Evolutionary conservation across 2,797 vertebrate species (phyloP).

Genomic region (Chromis chromis): DNA sequence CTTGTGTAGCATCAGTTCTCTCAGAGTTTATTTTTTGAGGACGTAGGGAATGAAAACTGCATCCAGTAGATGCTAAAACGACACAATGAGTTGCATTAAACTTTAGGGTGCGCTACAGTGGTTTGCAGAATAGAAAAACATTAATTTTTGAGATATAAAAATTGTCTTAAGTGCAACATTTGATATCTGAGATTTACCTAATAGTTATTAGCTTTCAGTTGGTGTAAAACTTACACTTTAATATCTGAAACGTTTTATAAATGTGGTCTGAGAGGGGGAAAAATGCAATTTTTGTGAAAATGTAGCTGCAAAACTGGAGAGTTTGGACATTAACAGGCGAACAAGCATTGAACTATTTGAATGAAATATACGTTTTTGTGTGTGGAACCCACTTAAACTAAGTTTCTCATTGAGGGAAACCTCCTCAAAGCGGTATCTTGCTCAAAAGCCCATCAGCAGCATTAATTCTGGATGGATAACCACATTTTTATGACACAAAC

Average conservation of each 20-base stretch:
- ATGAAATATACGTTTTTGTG: too few species aligned
- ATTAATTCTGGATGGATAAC: background rate
- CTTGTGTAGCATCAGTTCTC: constrained; percentile 1
- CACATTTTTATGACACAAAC: background rate
- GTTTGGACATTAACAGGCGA: too few species aligned
- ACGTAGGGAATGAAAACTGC: constrained; percentile 35
- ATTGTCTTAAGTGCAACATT: background rate
- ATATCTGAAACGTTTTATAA: background rate
- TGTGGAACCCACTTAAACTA: too few species aligned
- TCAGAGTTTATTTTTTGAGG: background rate
- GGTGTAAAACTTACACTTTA: background rate
- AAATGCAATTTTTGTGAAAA: constrained; percentile 4
- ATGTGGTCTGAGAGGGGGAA: too few species aligned
- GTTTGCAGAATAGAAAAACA: constrained; percentile 2
- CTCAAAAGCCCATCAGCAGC: background rate
- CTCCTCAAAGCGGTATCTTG: background rate
- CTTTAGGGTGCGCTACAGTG: constrained; percentile 35
- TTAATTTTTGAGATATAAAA: background rate
- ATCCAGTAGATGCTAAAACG: too few species aligned
- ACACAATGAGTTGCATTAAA: constrained; percentile 32
- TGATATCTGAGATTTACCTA: background rate
- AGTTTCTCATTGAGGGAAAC: too few species aligned
- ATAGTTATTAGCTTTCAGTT: constrained; percentile 1
- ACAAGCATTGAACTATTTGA: too few species aligned
- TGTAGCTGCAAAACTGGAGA: background rate